These are phyloP conservation scores for Apis laboriosa DNA, from an alignment of 1,140 invertebrate genomes.

Conservation along the genomic window DNA sequence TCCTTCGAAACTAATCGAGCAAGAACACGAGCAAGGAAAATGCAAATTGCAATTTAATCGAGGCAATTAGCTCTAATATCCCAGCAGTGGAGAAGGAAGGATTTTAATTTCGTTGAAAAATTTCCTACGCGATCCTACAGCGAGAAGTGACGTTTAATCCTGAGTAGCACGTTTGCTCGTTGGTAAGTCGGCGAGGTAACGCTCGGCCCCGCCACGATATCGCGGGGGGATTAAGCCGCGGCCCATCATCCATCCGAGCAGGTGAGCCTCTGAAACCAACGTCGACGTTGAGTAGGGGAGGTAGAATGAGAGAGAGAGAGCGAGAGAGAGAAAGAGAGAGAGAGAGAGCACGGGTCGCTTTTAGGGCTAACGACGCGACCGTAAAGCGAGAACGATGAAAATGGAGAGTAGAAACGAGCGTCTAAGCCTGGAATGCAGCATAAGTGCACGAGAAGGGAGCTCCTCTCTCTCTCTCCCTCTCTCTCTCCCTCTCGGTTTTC, in stretches of 20 bases:
- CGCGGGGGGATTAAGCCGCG: slow-evolving; percentile 33
- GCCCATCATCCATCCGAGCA: slow-evolving; percentile 27
- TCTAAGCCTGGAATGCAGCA: slow-evolving; percentile 68
- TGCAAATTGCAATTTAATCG: too few relatives aligned
- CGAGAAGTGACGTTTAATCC: background rate
- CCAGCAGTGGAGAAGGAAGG: too few relatives aligned
- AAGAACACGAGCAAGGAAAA: too few relatives aligned
- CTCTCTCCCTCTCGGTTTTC: background rate
- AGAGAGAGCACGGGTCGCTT: slow-evolving; percentile 31
- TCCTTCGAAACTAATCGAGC: too few relatives aligned
- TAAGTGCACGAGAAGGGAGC: slow-evolving; percentile 43
- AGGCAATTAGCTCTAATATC: too few relatives aligned
- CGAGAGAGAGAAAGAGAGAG: background rate
- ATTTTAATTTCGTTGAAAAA: background rate
- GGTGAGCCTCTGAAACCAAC: slow-evolving; percentile 40
- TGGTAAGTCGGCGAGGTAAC: background rate
- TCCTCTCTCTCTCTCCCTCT: background rate
- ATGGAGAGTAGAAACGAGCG: slow-evolving; percentile 53
- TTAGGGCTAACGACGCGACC: slow-evolving; percentile 51
- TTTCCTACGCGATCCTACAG: too few relatives aligned
- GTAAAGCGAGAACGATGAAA: slow-evolving; percentile 55
- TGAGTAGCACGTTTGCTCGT: background rate
- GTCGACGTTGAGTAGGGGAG: slow-evolving; percentile 7
- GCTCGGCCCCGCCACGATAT: background rate
- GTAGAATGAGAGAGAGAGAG: background rate